Evolutionary conservation across 2,113 vertebrate species (phyloP), one percentile per base, ranked within the genome.

Genomic region (Limanda limanda): DNA sequence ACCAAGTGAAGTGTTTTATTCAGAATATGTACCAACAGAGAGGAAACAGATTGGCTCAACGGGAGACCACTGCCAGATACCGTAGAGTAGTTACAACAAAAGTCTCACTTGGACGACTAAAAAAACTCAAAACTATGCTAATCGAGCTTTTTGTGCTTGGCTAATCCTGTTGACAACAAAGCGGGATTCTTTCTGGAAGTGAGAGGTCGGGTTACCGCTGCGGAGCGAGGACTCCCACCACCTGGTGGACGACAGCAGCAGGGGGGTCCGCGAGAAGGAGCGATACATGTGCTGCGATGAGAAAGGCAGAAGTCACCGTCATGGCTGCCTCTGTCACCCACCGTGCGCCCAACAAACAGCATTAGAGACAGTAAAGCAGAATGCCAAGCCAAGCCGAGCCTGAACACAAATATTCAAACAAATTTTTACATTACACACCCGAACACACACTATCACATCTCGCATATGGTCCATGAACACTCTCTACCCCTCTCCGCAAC

Each of bases 21-120:
- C 48, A 11, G 62, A 35, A 24, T 48, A 25, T 51, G 56, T 48
- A 54, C 48, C 47, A 37, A 24, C 35, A 2, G 58, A 63, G 76
- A 70, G 68, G 68, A 77, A 77, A 73, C 80, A 70, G 69, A 75
- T 42, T 65, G 72, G 71, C 31, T 31, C 69, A 45, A 47, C 64
- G 18, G 67, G 74, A 76, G 80, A 69, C 15, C 68, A 45, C 73
- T 27, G 65, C 56, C 74, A 83, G 64, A 83, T 25, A 18, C 55
- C 27, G 61, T 21, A 24, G 75, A 71, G 66, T 18, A 61, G 64
- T 54, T 74, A 54, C 20, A 47, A 63, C 56, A 79, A 67, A 58
- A 12, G 40, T 42, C 40, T 42, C 40, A 42, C 40, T 42, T 42
- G 40, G 40, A 42, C 11, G 40, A 12, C 40, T 62, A 73, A 61